Base-by-base conservation (phyloP, 2,113 vertebrate species). In the Hippocampus zosterae region DNA sequence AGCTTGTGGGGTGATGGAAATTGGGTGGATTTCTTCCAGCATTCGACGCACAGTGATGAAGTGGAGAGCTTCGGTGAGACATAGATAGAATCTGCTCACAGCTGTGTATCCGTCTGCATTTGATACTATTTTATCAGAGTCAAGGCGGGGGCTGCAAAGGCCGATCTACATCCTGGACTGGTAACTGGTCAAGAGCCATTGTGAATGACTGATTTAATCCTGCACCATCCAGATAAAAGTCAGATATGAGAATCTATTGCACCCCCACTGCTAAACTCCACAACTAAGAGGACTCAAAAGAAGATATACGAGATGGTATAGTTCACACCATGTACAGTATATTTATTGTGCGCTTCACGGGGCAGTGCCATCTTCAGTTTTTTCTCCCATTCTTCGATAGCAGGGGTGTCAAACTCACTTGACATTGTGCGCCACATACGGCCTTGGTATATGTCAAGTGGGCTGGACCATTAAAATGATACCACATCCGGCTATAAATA, bases 1-100 rank as follows among this genome's bases (percentile, higher is more conserved):
- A 56, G 23, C 33, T 72, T 72, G 16, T 23, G 53, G 41, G 56
- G 10, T 3, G 69, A 74, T 65, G 70, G 42, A 59, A 74, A 75
- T 46, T 16, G 25, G 18, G 33, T 4, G 44, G 62, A 12, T 10
- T 0, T 33, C 0, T 33, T 52, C 57, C 62, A 65, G 67, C 12
- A 73, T 60, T 53, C 13, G 53, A 67, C 44, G 29, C 7, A 63
- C 10, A 21, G n/a, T 40, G 33, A 37, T 37, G 2, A 40, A 60
- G 57, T 8, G 18, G 9, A 63, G 9, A 21, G n/a, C 33, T 41
- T n/a, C 3, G 18, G 25, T 50, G 46, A 50, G 5, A 50, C n/a
- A 60, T 1, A 44, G 16, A 10, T n/a, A 53, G 50, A 53, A 53
- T 21, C 1, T 2, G 18, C 60, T 11, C 11, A 63, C 19, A 41